A percentile compares a stretch with the other conserved stretches of the same genome.
Evolutionary conservation across 2,797 vertebrate species (phyloP).

Genomic region (Notoglanidium macrostoma): DNA sequence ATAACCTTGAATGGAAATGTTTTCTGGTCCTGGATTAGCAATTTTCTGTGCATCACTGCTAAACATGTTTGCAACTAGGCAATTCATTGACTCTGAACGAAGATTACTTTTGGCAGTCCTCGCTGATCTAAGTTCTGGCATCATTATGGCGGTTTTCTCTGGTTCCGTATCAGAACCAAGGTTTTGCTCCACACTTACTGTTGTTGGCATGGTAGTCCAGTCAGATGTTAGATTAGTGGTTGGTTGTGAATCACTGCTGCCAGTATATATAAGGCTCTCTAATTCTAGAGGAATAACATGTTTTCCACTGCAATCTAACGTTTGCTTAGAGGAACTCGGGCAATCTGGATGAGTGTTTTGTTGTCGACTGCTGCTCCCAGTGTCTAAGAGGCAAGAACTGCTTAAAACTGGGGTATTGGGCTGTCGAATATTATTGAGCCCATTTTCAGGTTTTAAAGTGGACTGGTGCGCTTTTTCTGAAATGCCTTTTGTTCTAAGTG

Average conservation of each 20-base stretch:
- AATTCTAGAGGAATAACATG: neutral
- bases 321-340: neutral
- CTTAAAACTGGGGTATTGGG: neutral
- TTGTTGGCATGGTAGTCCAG: neutral
- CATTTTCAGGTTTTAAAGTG: neutral
- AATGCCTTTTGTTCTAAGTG: neutral
- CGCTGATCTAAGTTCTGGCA: neutral
- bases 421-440: neutral
- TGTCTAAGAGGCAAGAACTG: neutral
- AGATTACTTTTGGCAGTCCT: neutral
- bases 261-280: neutral
- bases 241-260: neutral
- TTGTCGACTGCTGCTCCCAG: neutral
- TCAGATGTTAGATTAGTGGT: neutral
- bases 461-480: neutral
- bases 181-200: neutral
- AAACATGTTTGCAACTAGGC: neutral
- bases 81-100: slow-evolving; percentile 13
- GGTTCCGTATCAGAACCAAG: slow-evolving; percentile 2
- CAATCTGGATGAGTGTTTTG: neutral
- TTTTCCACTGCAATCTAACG: neutral
- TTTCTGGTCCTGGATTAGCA: neutral
- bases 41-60: neutral
- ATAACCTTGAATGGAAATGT: neutral
- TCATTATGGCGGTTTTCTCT: neutral